Evolutionary conservation across 2,797 vertebrate species (phyloP).

Genomic region (Falco novaeseelandiae): DNA sequence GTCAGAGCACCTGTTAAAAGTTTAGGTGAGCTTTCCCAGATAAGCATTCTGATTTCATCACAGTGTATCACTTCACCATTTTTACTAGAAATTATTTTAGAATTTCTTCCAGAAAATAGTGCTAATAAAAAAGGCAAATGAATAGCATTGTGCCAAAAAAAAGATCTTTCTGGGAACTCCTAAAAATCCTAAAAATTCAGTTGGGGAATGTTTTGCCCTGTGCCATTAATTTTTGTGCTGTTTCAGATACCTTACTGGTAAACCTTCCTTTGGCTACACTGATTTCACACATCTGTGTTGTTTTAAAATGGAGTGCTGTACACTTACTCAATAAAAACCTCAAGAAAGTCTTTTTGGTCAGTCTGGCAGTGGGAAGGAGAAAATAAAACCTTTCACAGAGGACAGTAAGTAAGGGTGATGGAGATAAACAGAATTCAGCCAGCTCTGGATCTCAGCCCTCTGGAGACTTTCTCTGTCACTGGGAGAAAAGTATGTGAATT

Average conservation of each 20-base stretch:
- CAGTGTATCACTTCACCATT: background rate
- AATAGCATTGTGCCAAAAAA: background rate
- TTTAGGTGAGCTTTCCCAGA: background rate
- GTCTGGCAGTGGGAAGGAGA: background rate
- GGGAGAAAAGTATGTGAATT: background rate
- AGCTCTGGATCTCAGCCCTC: background rate
- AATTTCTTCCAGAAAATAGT: background rate
- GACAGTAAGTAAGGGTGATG: background rate
- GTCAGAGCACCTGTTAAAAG: background rate
- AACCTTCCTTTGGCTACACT: background rate
- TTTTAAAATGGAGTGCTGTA: background rate
- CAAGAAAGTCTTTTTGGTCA: background rate
- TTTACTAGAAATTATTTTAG: background rate
- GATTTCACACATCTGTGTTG: background rate
- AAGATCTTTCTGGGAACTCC: background rate
- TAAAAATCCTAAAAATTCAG: background rate
- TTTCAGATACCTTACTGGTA: background rate
- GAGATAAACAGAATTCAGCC: background rate
- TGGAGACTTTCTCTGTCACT: background rate
- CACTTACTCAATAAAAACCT: background rate
- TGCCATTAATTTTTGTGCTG: background rate
- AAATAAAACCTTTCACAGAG: background rate
- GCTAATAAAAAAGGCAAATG: background rate
- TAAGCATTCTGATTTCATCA: background rate
- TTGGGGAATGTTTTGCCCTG: background rate